Evolutionary conservation across 2,888 invertebrate species (phyloP).

Genomic region (Coelopa pilipes): DNA sequence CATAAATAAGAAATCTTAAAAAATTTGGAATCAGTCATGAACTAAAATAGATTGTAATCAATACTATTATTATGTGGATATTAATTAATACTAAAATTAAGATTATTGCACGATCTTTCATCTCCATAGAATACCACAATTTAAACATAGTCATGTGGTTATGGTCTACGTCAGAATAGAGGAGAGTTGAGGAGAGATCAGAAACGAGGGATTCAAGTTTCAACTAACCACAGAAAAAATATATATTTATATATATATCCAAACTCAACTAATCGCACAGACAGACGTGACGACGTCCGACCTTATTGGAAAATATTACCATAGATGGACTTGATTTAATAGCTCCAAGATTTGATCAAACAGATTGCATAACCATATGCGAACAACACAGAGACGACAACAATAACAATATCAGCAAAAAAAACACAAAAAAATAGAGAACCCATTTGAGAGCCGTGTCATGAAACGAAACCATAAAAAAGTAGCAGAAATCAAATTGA

Average conservation of each 20-base stretch:
- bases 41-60: no score
- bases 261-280: neutral
- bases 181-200: neutral
- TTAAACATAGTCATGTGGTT: slow-evolving; percentile 17
- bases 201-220: slow-evolving; percentile 24
- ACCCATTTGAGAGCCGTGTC: slow-evolving; percentile 20
- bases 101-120: no score
- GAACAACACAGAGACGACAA: neutral
- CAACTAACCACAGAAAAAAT: slow-evolving; percentile 24
- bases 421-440: neutral
- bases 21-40: no score
- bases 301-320: slow-evolving; percentile 44
- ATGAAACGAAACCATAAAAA: slow-evolving; percentile 13
- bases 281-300: slow-evolving; percentile 45
- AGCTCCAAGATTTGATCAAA: slow-evolving; percentile 32
- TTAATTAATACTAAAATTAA: no score
- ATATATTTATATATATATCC: neutral
- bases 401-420: no score
- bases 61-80: no score
- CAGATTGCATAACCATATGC: slow-evolving; percentile 28
- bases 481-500: slow-evolving; percentile 8
- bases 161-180: neutral
- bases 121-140: slow-evolving; percentile 7
- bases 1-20: no score
- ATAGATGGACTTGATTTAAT: slow-evolving; percentile 50